Base-by-base conservation (phyloP, 2,888 invertebrate species). In the Harmothoe impar region DNA sequence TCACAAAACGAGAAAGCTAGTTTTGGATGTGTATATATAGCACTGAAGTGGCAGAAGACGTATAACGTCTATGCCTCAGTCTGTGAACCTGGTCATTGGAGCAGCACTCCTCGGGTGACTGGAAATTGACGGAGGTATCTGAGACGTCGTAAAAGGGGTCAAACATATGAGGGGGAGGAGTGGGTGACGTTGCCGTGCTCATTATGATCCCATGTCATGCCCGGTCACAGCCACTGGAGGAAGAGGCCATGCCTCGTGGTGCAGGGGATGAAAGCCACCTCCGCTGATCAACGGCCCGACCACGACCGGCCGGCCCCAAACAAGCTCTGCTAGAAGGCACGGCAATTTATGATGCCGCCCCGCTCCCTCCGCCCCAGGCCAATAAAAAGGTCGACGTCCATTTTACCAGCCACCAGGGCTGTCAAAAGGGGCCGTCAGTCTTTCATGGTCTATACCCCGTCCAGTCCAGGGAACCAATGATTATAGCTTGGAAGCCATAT, bases 171-270 rank as follows among this genome's bases (percentile, higher is more conserved):
- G 43, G 43, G 10, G 43, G 10, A 7, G 43, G 43, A 43, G 43
- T 10, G 3, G 43, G 10, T 43, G 43, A 10, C 10, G 5, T 10
- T 43, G 43, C 3, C 10, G 43, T 12, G 23, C 7, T 20, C 72
- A 72, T 72, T 72, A 72, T 15, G 72, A 72, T 72, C 72, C 72
- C 72, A 72, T 72, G 72, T 29, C 72, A 72, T 72, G 72, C 25
- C 72, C 25, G 31, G 29, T 25, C 15, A 29, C 29, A 29, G 25
- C 5, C 15, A 72, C 29, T 72, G 31, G 72, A 29, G 72, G 72
- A 72, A 29, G 25, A n/a, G 72, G 72, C 1, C n/a, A 29, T 7
- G 25, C 0, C 15, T 23, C 25, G 3, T 72, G 29, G 72, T 15
- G 72, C 5, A 72, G 1, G 72, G 29, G 20, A 72, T 72, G 25